These are phyloP conservation scores for Brachyhypopomus occidentalis DNA, from an alignment of 2,113 vertebrate species.

Conservation along the genomic window DNA sequence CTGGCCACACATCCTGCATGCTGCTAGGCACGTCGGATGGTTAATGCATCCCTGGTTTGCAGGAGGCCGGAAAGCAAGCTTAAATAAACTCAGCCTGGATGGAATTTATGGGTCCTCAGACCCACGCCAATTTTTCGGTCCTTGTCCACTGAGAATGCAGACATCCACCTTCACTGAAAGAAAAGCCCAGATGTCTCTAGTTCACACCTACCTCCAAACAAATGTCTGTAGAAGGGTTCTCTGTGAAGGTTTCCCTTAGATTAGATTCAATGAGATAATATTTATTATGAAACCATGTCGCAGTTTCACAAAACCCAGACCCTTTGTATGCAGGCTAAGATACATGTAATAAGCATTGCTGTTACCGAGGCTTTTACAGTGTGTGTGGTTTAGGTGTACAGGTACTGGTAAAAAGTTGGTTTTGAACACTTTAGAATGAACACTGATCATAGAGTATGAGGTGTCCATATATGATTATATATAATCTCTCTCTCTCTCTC, in stretches of 20 bases:
- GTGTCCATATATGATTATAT: too few species aligned
- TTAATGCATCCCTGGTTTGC: slow-evolving; percentile 54
- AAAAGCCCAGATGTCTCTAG: slow-evolving; percentile 33
- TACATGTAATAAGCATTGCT: background rate
- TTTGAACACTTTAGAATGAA: too few species aligned
- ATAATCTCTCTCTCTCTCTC: too few species aligned
- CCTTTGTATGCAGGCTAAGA: background rate
- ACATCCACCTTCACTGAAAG: slow-evolving; percentile 18
- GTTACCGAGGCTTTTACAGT: background rate
- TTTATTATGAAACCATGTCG: background rate
- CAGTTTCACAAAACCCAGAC: background rate
- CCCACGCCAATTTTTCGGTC: slow-evolving; percentile 36
- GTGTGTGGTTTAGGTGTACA: too few species aligned
- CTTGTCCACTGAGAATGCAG: slow-evolving; percentile 34
- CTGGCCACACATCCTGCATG: slow-evolving; percentile 66
- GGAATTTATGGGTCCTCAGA: slow-evolving; percentile 49
- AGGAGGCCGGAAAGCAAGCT: slow-evolving; percentile 49
- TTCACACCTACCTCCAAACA: slow-evolving; percentile 35
- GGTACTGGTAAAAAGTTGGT: too few species aligned
- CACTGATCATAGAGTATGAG: too few species aligned
- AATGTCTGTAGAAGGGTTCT: slow-evolving; percentile 1
- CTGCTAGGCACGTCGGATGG: slow-evolving; percentile 48
- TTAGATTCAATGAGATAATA: background rate
- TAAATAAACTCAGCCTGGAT: slow-evolving; percentile 59
- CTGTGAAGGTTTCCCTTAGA: background rate